phyloP scores from a whole-genome alignment of 2,888 invertebrate species.

The Halocaridina rubra region DNA sequence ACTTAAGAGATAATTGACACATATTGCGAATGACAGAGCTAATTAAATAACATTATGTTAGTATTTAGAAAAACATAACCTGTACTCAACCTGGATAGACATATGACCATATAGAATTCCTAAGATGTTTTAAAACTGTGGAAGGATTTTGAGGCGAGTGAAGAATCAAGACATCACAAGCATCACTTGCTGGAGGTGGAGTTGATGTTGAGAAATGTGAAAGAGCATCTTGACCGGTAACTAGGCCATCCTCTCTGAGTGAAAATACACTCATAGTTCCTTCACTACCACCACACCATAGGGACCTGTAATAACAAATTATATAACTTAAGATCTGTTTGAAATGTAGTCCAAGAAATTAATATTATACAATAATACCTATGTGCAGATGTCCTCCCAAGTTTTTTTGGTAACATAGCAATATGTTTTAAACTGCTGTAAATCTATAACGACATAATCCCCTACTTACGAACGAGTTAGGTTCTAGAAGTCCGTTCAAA shows the following conservation, averaged over 20 bases:
- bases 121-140: slow-evolving; percentile 39
- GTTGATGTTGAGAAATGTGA: slow-evolving; percentile 69
- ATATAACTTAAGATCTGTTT: not conserved
- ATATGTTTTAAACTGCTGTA: too few species aligned
- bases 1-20: too few species aligned
- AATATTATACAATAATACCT: not conserved
- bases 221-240: slow-evolving; percentile 79
- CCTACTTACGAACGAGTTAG: too few species aligned
- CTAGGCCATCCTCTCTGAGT: slow-evolving; percentile 77
- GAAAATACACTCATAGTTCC: slow-evolving; percentile 84
- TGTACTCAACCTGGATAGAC: slow-evolving; percentile 84
- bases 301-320: slow-evolving; percentile 67
- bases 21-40: too few species aligned
- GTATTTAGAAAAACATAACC: too few species aligned
- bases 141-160: slow-evolving; percentile 49
- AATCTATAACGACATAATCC: too few species aligned
- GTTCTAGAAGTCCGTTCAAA: too few species aligned
- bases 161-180: slow-evolving; percentile 51
- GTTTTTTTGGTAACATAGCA: not conserved
- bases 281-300: slow-evolving; percentile 90
- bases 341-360: not conserved
- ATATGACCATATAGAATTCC: slow-evolving; percentile 77
- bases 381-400: not conserved
- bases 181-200: slow-evolving; percentile 28
- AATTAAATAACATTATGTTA: too few species aligned